Evolutionary conservation across 1,140 invertebrate genomes (phyloP).

Genomic region (Cardiocondyla obscurior): DNA sequence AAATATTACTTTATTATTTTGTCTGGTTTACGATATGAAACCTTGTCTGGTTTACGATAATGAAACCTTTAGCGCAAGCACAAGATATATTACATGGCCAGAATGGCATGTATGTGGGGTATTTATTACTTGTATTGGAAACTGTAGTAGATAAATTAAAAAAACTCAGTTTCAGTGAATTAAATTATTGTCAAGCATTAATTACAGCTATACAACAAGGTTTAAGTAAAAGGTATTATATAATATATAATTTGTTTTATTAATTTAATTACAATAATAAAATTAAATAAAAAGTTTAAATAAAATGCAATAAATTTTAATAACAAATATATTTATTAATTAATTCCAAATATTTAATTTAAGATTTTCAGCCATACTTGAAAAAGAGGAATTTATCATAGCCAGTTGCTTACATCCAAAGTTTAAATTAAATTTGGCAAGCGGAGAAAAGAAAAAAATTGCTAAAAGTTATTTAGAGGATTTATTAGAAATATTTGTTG

Average conservation of each 20-base stretch:
- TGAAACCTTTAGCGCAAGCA: neutral
- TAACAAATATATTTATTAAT: neutral
- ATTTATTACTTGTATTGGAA: neutral
- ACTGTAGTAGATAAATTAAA: neutral
- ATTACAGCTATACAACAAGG: neutral
- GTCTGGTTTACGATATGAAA: too few relatives aligned
- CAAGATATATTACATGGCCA: neutral
- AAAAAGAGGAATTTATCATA: neutral
- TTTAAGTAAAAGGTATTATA: slow-evolving; percentile 14
- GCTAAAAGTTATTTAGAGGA: neutral
- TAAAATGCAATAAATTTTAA: too few relatives aligned
- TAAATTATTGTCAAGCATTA: neutral
- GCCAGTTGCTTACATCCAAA: neutral
- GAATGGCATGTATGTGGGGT: neutral
- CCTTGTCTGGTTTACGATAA: too few relatives aligned
- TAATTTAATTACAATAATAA: too few relatives aligned
- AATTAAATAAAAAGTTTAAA: too few relatives aligned
- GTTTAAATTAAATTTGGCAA: neutral
- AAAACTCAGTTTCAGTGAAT: neutral
- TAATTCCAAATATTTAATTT: neutral
- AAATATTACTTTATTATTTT: neutral
- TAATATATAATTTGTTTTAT: too few relatives aligned
- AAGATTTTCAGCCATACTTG: neutral
- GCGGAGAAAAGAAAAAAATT: neutral
- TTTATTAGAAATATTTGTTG: neutral